A percentile compares a stretch with the other conserved stretches of the same genome.
Conservation (phyloP, 2,888 invertebrate species). For the Erebia palarica region DNA sequence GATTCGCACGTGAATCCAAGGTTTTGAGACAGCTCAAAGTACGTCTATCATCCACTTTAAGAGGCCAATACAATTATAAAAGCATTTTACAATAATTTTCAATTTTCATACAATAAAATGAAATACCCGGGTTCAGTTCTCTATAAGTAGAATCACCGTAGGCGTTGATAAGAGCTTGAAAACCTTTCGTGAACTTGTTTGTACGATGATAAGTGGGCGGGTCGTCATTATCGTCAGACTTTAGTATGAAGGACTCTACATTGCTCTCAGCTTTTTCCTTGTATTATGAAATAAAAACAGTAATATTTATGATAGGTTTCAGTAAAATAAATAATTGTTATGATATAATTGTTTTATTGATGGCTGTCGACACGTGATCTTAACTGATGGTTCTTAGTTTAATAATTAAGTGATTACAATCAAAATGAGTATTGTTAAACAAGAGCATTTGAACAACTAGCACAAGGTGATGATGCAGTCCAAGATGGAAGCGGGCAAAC, state of each 20-base stretch:
- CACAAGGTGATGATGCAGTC: no score
- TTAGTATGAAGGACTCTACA: slow-evolving; percentile 93
- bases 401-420: no score
- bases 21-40: no score
- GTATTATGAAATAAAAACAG: slow-evolving; percentile 12
- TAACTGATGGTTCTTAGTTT: no score
- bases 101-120: background rate
- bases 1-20: no score
- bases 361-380: no score
- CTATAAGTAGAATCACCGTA: slow-evolving; percentile 95
- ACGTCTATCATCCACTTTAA: no score
- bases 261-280: slow-evolving; percentile 83
- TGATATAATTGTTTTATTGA: background rate
- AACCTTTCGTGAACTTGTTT: slow-evolving; percentile 95
- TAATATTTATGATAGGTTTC: background rate
- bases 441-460: no score
- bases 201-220: slow-evolving; percentile 95
- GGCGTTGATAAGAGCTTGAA: slow-evolving; percentile 95
- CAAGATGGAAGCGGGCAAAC: no score
- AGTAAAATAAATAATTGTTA: background rate
- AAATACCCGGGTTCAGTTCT: slow-evolving; percentile 92
- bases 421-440: no score
- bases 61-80: no score
- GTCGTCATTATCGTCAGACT: slow-evolving; percentile 85
- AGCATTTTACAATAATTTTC: no score